Percentiles rank a stretch among this genome's conserved stretches.
phyloP scores from a whole-genome alignment of 2,113 vertebrate genomes.

The Cynoglossus semilaevis region DNA sequence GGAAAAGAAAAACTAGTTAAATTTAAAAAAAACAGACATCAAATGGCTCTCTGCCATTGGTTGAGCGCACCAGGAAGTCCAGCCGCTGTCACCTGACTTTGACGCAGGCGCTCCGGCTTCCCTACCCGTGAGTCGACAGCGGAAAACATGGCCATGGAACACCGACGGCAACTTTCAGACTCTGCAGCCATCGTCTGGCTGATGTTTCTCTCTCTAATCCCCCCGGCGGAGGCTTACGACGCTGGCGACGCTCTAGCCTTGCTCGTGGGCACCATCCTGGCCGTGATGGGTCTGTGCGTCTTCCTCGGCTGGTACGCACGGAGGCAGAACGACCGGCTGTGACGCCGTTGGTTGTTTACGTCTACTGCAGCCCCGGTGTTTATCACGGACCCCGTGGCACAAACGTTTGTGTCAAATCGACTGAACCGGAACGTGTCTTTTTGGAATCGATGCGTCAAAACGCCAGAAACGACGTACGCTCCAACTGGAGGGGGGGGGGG shows the following conservation, averaged over 20 bases:
- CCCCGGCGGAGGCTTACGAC: conserved; percentile 83
- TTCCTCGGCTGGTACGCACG: conserved; percentile 90
- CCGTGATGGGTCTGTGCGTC: conserved; percentile 83
- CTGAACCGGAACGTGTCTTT: conserved; percentile 52
- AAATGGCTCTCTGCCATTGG: conserved; percentile 52
- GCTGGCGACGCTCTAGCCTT: conserved; percentile 85
- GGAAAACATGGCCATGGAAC: conserved; percentile 75
- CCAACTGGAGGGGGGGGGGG: background rate
- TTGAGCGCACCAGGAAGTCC: conserved; percentile 57
- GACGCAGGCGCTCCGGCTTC: conserved; percentile 42
- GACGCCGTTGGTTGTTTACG: conserved; percentile 32
- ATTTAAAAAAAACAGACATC: background rate
- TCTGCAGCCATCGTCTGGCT: conserved; percentile 50
- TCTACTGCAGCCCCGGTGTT: background rate
- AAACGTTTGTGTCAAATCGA: background rate
- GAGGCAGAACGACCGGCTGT: conserved; percentile 80
- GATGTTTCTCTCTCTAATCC: conserved; percentile 71
- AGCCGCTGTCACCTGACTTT: conserved; percentile 49
- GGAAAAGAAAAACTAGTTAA: too few species aligned
- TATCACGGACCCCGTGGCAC: conserved; percentile 3
- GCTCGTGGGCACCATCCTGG: conserved; percentile 79
- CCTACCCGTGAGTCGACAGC: conserved; percentile 26
- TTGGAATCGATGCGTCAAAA: conserved; percentile 4
- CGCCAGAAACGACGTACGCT: conserved; percentile 12
- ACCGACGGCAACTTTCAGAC: conserved; percentile 29